Conservation (phyloP, 2,113 vertebrate genomes). For the Syrmaticus mikado region DNA sequence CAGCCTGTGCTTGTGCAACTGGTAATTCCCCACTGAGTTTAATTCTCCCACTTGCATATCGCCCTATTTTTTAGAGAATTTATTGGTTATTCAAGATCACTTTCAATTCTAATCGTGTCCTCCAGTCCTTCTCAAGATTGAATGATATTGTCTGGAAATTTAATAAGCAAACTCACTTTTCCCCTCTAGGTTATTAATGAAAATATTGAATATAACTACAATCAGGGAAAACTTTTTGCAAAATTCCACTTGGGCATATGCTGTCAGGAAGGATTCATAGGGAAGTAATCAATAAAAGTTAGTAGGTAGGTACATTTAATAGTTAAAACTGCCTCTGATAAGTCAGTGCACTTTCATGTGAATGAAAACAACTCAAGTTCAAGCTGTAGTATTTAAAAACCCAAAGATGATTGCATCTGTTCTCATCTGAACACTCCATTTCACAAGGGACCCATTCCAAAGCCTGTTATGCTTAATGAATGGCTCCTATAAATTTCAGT, state of each 20-base stretch:
- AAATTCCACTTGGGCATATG: background rate
- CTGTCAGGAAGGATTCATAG: background rate
- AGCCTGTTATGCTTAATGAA: slow-evolving; percentile 50
- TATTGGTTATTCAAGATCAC: background rate
- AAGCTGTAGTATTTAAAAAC: background rate
- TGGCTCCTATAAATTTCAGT: slow-evolving; percentile 34
- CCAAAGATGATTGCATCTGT: slow-evolving; percentile 33
- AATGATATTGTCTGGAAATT: slow-evolving; percentile 12
- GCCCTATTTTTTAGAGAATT: background rate
- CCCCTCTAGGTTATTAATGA: background rate
- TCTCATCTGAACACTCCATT: background rate
- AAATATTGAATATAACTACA: slow-evolving; percentile 8
- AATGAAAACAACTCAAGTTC: background rate
- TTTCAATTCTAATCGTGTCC: slow-evolving; percentile 25
- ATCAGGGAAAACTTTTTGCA: background rate
- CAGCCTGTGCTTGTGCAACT: background rate
- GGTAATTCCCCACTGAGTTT: background rate
- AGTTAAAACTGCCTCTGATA: slow-evolving; percentile 22
- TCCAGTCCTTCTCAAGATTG: background rate
- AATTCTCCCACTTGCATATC: background rate
- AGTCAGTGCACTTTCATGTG: background rate
- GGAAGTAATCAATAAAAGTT: slow-evolving; percentile 2
- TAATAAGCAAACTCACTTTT: background rate
- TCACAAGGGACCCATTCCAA: slow-evolving; percentile 42
- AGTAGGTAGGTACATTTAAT: background rate